These are phyloP conservation scores for Nothocercus julius DNA, from an alignment of 2,113 vertebrate genomes.

Conservation along the genomic window DNA sequence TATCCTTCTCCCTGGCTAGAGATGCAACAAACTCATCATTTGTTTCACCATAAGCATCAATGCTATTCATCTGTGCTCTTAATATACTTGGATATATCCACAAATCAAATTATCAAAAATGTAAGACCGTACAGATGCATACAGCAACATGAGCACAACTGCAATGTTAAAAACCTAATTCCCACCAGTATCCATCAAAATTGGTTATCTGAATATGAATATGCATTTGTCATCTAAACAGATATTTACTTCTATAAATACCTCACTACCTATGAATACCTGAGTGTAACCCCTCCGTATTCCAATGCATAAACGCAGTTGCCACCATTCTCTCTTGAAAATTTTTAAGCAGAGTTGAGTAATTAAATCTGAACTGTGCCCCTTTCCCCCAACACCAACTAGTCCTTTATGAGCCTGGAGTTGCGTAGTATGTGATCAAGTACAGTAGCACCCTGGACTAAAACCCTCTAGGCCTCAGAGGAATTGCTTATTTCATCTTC, in stretches of 20 bases:
- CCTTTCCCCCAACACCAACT: not conserved
- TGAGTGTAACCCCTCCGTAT: not conserved
- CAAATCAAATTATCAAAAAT: not conserved
- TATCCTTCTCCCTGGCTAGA: not conserved
- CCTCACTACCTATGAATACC: not conserved
- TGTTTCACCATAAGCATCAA: not conserved
- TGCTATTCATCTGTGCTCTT: fast-evolving
- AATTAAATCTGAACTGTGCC: not conserved
- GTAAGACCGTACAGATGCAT: not conserved
- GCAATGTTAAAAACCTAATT: not conserved
- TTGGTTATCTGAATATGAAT: not conserved
- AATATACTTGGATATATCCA: not conserved
- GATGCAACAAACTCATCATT: not conserved
- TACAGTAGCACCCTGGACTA: not conserved
- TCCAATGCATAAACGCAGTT: not conserved
- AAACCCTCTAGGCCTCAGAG: not conserved
- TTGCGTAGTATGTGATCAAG: not conserved
- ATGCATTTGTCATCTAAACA: not conserved
- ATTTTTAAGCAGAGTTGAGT: not conserved
- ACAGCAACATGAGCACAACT: not conserved
- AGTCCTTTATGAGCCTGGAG: not conserved
- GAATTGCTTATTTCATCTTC: not conserved
- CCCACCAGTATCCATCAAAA: not conserved
- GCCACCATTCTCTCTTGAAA: not conserved
- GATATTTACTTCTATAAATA: not conserved